Conservation (phyloP, 2,888 invertebrate genomes). For the Agrotis exclamationis region DNA sequence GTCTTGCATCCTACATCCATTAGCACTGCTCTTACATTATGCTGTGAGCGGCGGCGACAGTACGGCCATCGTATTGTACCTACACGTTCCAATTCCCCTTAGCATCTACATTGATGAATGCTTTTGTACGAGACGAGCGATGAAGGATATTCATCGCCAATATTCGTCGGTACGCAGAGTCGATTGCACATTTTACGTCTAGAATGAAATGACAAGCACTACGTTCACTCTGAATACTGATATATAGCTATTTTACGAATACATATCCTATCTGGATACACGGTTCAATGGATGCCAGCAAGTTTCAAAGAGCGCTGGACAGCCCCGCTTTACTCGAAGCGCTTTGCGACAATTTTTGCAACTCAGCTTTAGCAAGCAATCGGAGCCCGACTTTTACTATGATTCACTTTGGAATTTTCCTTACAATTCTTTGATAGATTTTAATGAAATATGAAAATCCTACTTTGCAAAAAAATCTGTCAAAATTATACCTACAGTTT, state of each 20-base stretch:
- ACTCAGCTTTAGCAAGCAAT: conserved; percentile 49
- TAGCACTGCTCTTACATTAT: conserved; percentile 2
- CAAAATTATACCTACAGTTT: background rate
- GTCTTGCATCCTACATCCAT: conserved; percentile 5
- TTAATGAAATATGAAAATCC: background rate
- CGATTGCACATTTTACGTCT: conserved; percentile 36
- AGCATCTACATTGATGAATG: conserved; percentile 41
- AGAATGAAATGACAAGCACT: conserved; percentile 26
- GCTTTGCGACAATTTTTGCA: conserved; percentile 54
- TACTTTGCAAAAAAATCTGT: conserved; percentile 1
- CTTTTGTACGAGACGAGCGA: conserved; percentile 25
- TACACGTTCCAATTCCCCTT: conserved; percentile 40
- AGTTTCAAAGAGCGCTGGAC: conserved; percentile 55
- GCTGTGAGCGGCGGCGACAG: background rate
- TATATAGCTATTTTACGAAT: conserved; percentile 37
- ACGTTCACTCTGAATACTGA: conserved; percentile 33
- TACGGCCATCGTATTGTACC: conserved; percentile 8
- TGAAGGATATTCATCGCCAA: conserved; percentile 27
- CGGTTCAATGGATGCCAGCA: conserved; percentile 49
- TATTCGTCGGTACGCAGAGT: conserved; percentile 17
- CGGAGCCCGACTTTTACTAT: conserved; percentile 33
- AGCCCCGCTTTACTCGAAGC: conserved; percentile 32
- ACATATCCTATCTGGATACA: conserved; percentile 46
- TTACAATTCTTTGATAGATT: conserved; percentile 21
- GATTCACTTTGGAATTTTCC: conserved; percentile 43